Evolutionary conservation across 2,797 vertebrate species (phyloP).

Genomic region (Thamnophis elegans): DNA sequence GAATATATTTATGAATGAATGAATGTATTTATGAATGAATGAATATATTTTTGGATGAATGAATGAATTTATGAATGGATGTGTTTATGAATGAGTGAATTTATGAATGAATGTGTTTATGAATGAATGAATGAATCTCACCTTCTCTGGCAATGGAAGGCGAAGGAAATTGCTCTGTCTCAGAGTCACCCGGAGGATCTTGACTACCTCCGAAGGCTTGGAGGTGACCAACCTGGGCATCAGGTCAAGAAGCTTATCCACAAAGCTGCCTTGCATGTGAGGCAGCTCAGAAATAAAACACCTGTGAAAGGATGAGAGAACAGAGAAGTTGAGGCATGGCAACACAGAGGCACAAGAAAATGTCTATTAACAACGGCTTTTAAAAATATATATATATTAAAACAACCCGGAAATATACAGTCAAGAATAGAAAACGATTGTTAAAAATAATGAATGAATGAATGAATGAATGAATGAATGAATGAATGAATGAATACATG

Average conservation of each 20-base stretch:
- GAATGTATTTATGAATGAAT: too few relatives aligned
- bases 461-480: too few relatives aligned
- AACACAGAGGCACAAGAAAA: background rate
- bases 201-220: slow-evolving; percentile 88
- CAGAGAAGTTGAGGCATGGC: background rate
- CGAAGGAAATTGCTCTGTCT: slow-evolving; percentile 88
- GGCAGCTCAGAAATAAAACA: slow-evolving; percentile 88
- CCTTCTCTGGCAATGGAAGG: slow-evolving; percentile 87
- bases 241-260: slow-evolving; percentile 89
- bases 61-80: too few relatives aligned
- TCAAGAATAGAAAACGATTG: background rate
- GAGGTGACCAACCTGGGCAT: slow-evolving; percentile 89
- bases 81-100: too few relatives aligned
- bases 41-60: too few relatives aligned
- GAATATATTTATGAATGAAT: too few relatives aligned
- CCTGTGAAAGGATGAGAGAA: slow-evolving; percentile 65
- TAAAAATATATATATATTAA: background rate
- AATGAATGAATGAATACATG: background rate
- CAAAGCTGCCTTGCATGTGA: slow-evolving; percentile 92
- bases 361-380: background rate
- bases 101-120: too few relatives aligned
- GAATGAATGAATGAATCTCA: slow-evolving; percentile 47
- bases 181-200: slow-evolving; percentile 89
- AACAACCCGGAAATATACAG: background rate
- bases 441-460: too few relatives aligned